Evolutionary conservation across 2,113 vertebrate genomes (phyloP).

Genomic region (Leptodactylus fuscus): DNA sequence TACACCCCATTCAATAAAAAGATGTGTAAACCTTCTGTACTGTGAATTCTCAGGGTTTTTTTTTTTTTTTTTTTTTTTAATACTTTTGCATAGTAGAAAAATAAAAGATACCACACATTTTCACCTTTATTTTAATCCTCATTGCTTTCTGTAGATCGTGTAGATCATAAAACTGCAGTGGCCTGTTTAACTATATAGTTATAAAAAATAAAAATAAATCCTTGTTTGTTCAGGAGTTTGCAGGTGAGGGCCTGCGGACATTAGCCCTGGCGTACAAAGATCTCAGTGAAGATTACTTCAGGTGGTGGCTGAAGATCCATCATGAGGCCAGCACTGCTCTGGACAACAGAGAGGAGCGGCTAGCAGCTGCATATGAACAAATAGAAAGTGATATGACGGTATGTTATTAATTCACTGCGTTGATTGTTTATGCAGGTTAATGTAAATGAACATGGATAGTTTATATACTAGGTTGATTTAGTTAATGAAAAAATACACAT

Average conservation of each 20-base stretch:
- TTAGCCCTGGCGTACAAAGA: constrained; percentile 78
- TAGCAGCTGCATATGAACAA: constrained; percentile 74
- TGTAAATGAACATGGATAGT: constrained; percentile 12
- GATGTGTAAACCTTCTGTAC: too few relatives aligned
- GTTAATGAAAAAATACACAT: constrained; percentile 17
- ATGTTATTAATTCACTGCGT: constrained; percentile 50
- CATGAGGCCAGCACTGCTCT: constrained; percentile 67
- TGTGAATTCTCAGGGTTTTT: too few relatives aligned
- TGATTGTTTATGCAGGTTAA: constrained; percentile 19
- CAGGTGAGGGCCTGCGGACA: constrained; percentile 78
- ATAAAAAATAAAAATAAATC: not conserved
- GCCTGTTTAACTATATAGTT: too few relatives aligned
- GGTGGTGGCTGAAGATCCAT: constrained; percentile 75
- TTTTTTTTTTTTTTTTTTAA: too few relatives aligned
- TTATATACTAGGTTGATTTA: constrained; percentile 14
- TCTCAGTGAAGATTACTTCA: constrained; percentile 75
- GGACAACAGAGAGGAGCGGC: constrained; percentile 70
- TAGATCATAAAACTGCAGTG: too few relatives aligned
- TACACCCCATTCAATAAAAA: too few relatives aligned
- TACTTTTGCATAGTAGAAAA: too few relatives aligned
- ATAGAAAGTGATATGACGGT: constrained; percentile 78
- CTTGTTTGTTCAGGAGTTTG: constrained; percentile 73
- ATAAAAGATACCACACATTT: too few relatives aligned
- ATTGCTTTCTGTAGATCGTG: too few relatives aligned
- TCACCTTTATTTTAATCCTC: too few relatives aligned